Evolutionary conservation across 2,888 invertebrate species (phyloP).

Genomic region (Metopia argyrocephala): DNA sequence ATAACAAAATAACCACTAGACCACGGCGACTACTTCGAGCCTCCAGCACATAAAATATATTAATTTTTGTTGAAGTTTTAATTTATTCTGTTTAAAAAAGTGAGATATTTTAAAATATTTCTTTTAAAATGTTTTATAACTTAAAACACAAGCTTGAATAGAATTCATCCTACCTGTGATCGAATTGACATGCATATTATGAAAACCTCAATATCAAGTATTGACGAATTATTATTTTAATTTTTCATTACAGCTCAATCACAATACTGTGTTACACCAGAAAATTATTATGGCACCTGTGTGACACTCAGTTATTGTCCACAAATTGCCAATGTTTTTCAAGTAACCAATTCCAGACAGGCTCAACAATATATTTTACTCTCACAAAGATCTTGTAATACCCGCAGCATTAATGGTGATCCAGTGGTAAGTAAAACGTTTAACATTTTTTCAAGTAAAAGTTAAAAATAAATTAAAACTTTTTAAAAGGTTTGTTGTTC

Average conservation of each 20-base stretch:
- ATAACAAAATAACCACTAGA: no score
- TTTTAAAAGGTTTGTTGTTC: slow-evolving; percentile 73
- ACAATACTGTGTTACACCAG: slow-evolving; percentile 74
- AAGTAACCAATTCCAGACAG: slow-evolving; percentile 66
- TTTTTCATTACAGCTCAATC: slow-evolving; percentile 32
- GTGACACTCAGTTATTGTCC: slow-evolving; percentile 73
- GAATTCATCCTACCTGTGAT: not conserved
- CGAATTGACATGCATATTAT: not conserved
- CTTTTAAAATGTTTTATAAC: no score
- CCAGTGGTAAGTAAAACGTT: slow-evolving; percentile 72
- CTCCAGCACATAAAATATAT: no score
- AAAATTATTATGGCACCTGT: slow-evolving; percentile 75
- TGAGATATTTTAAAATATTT: no score
- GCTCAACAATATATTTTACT: slow-evolving; percentile 72
- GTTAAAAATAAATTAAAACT: not conserved
- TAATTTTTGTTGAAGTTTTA: no score
- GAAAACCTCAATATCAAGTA: not conserved
- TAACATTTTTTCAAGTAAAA: not conserved
- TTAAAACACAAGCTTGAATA: no score
- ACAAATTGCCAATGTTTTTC: slow-evolving; percentile 71
- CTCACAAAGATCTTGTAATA: slow-evolving; percentile 74
- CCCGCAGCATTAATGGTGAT: slow-evolving; percentile 72
- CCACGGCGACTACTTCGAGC: no score
- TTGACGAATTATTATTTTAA: not conserved
- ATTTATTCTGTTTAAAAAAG: no score